Base-by-base conservation (phyloP, 2,113 vertebrate genomes). In the Prunella himalayana region DNA sequence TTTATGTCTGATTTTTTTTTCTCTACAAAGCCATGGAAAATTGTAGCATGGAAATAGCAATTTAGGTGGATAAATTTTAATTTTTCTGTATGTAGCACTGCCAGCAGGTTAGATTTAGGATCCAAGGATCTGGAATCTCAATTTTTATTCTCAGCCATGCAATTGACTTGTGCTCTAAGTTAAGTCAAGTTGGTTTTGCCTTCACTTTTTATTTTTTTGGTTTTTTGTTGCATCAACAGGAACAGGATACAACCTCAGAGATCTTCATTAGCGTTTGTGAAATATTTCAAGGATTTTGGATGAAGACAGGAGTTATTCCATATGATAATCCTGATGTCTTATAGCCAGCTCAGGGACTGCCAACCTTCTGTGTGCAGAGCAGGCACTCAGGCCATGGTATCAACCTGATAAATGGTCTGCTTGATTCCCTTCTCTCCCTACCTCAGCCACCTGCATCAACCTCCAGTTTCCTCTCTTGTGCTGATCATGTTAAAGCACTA, bases 401-500 rank as follows among this genome's bases (percentile, higher is more conserved):
- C 49, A 44, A 30, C 12, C 45, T 25, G 42, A 54, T 0, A 5
- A 49, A 28, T 9, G 20, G 12, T 15, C 16, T 3, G 0, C 60
- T 57, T 35, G 13, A 8, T 49, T 94, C 23, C 56, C 42, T 87
- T 61, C 35, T 69, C 31, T 65, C 24, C 60, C 22, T 64, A 0
- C 35, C 31, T 73, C 51, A 69, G 39, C 22, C 41, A 61, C 23
- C 51, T 59, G n/a, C 39, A 50, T 49, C 70, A 70, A 20, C 35
- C 18, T 65, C 47, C 56, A 25, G 17, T 35, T 84, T 72, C 33
- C 33, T 57, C 16, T 64, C 64, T 65, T 3, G 2, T 56, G 45
- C 25, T 91, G 65, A 49, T 71, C 31, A 24, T 86, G 75, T 87
- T 92, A 54, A 79, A 89, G 63, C 39, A 39, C 66, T 87, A 57